Base-by-base conservation (phyloP, 1,140 invertebrate species). In the Monomorium pharaonis region DNA sequence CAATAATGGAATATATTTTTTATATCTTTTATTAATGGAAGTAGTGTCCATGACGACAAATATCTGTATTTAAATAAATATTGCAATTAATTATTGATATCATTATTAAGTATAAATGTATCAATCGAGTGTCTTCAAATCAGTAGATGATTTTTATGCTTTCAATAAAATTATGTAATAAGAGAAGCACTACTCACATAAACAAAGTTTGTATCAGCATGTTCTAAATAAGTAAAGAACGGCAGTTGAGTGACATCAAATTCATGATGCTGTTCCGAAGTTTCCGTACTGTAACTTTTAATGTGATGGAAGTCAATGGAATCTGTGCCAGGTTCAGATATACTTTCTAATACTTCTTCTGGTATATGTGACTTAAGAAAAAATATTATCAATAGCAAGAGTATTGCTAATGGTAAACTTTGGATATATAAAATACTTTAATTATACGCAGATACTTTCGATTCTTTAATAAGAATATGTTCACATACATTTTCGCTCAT, bases 121-220 rank as follows among this genome's bases (percentile, higher is more conserved):
- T n/a, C 16, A 27, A 24, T 72, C 0, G 44, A 42, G 7, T 12
- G 58, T 56, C 70, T 30, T 21, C 51, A 67, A 70, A 49, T 54
- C 77, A 60, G 80, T 2, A 44, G 27, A 65, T 75, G 42, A 54
- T 51, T 72, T 0, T 10, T 51, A 51, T 51, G 18, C 27, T 33
- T 72, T n/a, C n/a, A 72, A 72, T n/a, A 16, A 7, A 70, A 27
- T 70, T 44, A 10, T 5, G 49, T 14, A 37, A 58, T 58, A 18
- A 56, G 42, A 9, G 0, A 69, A 14, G 44, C 44, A n/a, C 86
- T 54, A 96, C 97, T 96, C 93, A 98, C 98, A 95, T 98, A 97
- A 86, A 98, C 96, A 95, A 98, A 98, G 92, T 98, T 98, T 1
- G 97, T 98, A 84, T 97, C 96, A 14, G 98, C 94, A 91, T 98